phyloP scores from a whole-genome alignment of 2,888 invertebrate species.

The Nomada goodeniana region DNA sequence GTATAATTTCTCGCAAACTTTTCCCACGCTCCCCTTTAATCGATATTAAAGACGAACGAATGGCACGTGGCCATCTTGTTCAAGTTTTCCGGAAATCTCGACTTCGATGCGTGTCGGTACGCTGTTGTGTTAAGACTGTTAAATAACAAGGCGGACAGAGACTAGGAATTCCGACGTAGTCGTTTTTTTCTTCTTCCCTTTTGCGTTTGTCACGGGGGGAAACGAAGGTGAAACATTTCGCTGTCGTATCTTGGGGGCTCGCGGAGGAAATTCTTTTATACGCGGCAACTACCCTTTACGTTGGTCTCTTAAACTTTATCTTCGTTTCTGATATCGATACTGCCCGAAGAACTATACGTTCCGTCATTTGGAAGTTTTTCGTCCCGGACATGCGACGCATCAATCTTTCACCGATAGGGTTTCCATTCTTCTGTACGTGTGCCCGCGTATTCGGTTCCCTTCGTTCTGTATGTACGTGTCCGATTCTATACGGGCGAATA shows the following conservation, averaged over 20 bases:
- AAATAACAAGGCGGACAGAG: slow-evolving; percentile 20
- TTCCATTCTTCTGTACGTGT: slow-evolving; percentile 22
- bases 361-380: slow-evolving; percentile 10
- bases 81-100: slow-evolving; percentile 8
- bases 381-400: not conserved
- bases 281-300: slow-evolving; percentile 7
- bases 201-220: not conserved
- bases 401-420: not conserved
- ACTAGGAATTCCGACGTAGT: not conserved
- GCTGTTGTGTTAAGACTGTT: slow-evolving; percentile 12
- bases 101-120: not conserved
- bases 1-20: slow-evolving; percentile 28
- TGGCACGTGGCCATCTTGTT: not conserved
- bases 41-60: slow-evolving; percentile 29
- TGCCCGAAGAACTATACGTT: not conserved
- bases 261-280: slow-evolving; percentile 29
- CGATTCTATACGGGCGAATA: slow-evolving; percentile 4
- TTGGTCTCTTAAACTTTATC: slow-evolving; percentile 36
- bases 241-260: not conserved
- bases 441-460: not conserved
- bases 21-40: slow-evolving; percentile 1
- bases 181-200: not conserved
- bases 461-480: not conserved
- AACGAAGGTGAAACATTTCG: slow-evolving; percentile 25
- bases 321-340: slow-evolving; percentile 34